Evolutionary conservation across 2,888 invertebrate genomes (phyloP).

Genomic region (Lepetodrilus schrolli): DNA sequence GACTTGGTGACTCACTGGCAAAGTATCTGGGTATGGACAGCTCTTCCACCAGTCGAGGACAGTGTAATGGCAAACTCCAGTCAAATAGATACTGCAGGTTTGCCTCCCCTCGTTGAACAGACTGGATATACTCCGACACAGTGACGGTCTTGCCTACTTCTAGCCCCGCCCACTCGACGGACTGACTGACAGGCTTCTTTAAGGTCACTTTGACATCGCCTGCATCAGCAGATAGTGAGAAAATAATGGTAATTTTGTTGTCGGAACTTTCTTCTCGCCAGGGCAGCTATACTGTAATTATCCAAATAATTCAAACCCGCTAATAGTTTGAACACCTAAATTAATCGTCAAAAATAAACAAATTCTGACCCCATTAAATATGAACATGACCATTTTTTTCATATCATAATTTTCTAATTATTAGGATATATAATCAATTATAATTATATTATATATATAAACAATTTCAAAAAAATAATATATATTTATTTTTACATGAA

Average conservation of each 20-base stretch:
- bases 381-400: no score
- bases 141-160: conserved; percentile 51
- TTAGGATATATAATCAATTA: no score
- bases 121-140: conserved; percentile 54
- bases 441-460: no score
- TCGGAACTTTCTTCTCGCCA: neutral
- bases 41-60: conserved; percentile 61
- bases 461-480: no score
- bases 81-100: conserved; percentile 66
- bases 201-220: conserved; percentile 52
- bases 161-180: conserved; percentile 67
- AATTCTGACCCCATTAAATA: no score
- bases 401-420: no score
- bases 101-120: conserved; percentile 12
- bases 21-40: conserved; percentile 68
- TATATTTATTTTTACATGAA: no score
- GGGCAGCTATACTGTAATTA: no score
- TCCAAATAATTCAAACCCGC: no score
- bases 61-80: conserved; percentile 70
- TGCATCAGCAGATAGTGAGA: no score
- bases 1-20: conserved; percentile 63
- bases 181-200: conserved; percentile 52
- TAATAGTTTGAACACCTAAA: no score
- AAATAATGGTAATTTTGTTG: neutral
- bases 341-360: no score